A percentile compares a stretch with the other conserved stretches of the same genome.
Conservation (phyloP, 1,140 invertebrate genomes). For the Brachionus paranguensis region DNA sequence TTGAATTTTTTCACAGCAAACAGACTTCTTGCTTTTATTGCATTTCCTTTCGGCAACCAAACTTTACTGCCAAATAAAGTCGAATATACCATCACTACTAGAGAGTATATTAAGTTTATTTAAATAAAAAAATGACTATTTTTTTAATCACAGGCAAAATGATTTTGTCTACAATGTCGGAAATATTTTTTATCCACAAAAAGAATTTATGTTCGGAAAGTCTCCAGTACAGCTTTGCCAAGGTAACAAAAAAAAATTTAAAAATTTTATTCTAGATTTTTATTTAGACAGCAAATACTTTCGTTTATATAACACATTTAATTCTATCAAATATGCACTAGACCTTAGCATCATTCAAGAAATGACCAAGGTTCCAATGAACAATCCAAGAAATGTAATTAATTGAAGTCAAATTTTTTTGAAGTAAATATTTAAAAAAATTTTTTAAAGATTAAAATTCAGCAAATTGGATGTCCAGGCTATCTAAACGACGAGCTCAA, state of each 20-base stretch:
- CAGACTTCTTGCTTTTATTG: neutral
- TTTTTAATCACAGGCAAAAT: neutral
- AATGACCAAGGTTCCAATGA: constrained; percentile 7
- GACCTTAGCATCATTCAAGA: constrained; percentile 35
- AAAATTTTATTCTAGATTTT: neutral
- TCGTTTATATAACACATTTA: constrained; percentile 21
- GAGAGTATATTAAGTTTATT: neutral
- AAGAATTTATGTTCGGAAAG: neutral
- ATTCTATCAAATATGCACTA: constrained; percentile 29
- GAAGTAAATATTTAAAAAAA: neutral
- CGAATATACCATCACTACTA: constrained; percentile 8
- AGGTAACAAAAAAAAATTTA: neutral
- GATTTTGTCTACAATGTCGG: neutral
- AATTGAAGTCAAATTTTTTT: neutral
- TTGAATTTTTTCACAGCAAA: neutral
- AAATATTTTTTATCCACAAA: neutral
- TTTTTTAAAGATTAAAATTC: neutral
- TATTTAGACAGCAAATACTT: constrained; percentile 6
- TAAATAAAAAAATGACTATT: neutral
- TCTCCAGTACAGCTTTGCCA: constrained; percentile 6
- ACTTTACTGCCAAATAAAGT: neutral
- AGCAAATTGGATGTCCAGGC: neutral
- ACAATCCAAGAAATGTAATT: constrained; percentile 4
- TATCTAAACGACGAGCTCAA: constrained; percentile 28
- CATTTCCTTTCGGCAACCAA: neutral